Evolutionary conservation across 2,888 invertebrate species (phyloP).

Genomic region (Selenia dentaria): DNA sequence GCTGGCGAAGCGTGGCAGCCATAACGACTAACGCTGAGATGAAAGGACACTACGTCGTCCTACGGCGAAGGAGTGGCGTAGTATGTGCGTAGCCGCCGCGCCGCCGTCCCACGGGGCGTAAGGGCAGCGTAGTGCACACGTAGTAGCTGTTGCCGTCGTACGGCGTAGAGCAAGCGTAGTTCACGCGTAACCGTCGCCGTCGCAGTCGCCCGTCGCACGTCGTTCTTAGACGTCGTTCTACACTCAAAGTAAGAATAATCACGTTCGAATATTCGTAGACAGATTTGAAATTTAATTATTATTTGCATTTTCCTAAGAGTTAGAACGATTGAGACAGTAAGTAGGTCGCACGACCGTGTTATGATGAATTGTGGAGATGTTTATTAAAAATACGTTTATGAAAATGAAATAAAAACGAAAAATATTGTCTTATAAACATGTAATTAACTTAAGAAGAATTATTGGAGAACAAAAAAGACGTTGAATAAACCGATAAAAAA

Average conservation of each 20-base stretch:
- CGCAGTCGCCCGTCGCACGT: slow-evolving; percentile 48
- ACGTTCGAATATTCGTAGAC: slow-evolving; percentile 80
- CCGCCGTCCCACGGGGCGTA: too few relatives aligned
- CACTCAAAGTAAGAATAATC: slow-evolving; percentile 79
- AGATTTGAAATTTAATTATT: slow-evolving; percentile 78
- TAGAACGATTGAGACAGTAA: slow-evolving; percentile 83
- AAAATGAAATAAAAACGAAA: slow-evolving; percentile 83
- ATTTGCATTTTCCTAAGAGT: slow-evolving; percentile 84
- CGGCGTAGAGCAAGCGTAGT: slow-evolving; percentile 46
- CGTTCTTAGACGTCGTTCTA: slow-evolving; percentile 73
- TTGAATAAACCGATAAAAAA: slow-evolving; percentile 84
- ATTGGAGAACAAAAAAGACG: slow-evolving; percentile 82
- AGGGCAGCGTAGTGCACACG: too few relatives aligned
- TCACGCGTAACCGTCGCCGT: slow-evolving; percentile 33
- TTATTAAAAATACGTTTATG: slow-evolving; percentile 83
- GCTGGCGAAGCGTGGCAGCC: slow-evolving; percentile 33
- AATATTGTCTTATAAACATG: slow-evolving; percentile 84
- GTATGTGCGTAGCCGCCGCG: too few relatives aligned
- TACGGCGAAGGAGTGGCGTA: not conserved
- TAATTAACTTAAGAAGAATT: slow-evolving; percentile 84
- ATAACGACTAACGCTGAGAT: not conserved
- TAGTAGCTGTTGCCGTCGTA: too few relatives aligned
- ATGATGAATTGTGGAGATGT: slow-evolving; percentile 82
- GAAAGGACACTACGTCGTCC: slow-evolving; percentile 17
- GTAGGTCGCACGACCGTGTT: slow-evolving; percentile 83